Evolutionary conservation across 2,113 vertebrate species (phyloP).

Genomic region (Odobenus rosmarus): DNA sequence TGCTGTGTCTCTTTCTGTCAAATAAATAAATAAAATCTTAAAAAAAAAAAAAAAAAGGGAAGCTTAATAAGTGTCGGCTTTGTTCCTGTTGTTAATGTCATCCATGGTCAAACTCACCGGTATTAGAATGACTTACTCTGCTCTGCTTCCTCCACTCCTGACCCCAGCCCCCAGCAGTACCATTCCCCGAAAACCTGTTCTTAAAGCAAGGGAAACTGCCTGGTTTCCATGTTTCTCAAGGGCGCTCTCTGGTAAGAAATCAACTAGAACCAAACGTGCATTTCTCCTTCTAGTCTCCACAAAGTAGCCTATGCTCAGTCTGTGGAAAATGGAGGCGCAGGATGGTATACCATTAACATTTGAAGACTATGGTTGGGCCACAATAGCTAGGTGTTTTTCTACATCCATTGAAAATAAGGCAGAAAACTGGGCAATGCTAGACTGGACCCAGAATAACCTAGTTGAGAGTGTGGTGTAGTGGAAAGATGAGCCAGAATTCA

Average conservation of each 20-base stretch:
- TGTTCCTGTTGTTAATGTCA: neutral
- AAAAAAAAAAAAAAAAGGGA: no score
- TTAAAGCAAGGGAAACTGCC: neutral
- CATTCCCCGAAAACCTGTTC: neutral
- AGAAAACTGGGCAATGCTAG: neutral
- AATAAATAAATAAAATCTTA: no score
- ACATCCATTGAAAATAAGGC: neutral
- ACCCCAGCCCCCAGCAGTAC: neutral
- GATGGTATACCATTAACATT: no score
- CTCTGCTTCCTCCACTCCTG: neutral
- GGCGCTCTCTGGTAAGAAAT: neutral
- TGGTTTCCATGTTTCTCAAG: neutral
- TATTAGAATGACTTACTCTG: neutral
- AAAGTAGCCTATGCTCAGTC: neutral
- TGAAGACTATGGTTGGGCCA: neutral
- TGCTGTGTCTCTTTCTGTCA: no score
- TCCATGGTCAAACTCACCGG: neutral
- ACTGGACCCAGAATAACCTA: neutral
- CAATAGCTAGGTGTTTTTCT: neutral
- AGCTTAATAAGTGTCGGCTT: neutral
- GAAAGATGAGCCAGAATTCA: neutral
- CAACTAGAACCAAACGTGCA: neutral
- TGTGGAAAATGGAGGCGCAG: neutral
- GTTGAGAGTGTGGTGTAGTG: accelerated
- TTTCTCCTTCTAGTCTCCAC: neutral